Base-by-base conservation (phyloP, 2,888 invertebrate species). In the Notocelia uddmanniana region DNA sequence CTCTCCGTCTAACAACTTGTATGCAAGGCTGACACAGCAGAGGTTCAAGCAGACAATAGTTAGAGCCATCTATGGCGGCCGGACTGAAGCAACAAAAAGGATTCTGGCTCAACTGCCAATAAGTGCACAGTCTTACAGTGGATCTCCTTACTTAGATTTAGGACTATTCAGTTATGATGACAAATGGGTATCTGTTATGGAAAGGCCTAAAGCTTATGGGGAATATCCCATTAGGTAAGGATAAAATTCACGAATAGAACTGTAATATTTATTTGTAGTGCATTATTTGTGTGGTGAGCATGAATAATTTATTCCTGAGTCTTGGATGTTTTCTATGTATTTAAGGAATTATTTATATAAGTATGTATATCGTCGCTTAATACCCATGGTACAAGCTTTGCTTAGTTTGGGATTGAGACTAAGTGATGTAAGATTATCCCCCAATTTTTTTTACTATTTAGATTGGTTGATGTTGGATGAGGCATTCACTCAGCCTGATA, bases 121-220 rank as follows among this genome's bases (percentile, higher is more conserved):
- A 76, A 98, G 98, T 89, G 97, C 98, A 0, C 99, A 99, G 91
- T 98, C 98, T 0, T 99, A 97, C 84, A 97, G 97, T 77, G 96
- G 97, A 71, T 98, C 98, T 48, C 99, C 99, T 0, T 99, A 99
- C 88, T 94, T 99, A 69, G 99, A 99, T 90, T 94, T 98, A 76
- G 96, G 97, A 0, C 91, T 99, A 26, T 99, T 98, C 87, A 97
- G 97, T 84, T 99, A 99, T 83, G 99, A 99, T 83, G 98, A 99
- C 85, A 98, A 98, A 88, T 97, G 98, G 96, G 97, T 99, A 0
- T 98, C 99, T 0, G 97, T 98, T 58, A 96, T 99, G 96, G 99
- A 99, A 89, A 94, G 99, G 70, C 99, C 99, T 0, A 99, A 98
- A 89, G 97, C 97, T 31, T 98, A 97, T 89, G 97, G 97, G 69